Percentiles rank a stretch among this genome's conserved stretches.
phyloP scores from a whole-genome alignment of 2,888 invertebrate genomes.

The Hypercompe scribonia region DNA sequence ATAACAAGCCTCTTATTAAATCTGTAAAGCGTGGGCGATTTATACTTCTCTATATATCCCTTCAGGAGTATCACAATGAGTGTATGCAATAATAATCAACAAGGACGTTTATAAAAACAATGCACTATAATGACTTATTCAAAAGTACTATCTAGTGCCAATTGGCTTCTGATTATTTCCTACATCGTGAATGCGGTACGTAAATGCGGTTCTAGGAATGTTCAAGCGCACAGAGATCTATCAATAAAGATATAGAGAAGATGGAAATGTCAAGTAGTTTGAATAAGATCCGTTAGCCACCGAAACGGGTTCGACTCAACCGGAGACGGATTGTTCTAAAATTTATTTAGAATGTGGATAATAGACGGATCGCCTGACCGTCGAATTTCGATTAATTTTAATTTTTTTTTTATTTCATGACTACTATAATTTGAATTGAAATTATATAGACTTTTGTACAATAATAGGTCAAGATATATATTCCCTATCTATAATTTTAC shows the following conservation, averaged over 20 bases:
- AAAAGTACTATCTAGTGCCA: conserved; percentile 28
- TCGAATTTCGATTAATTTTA: no score
- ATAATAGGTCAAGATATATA: no score
- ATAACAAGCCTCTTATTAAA: no score
- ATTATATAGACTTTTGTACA: no score
- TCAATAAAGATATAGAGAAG: conserved; percentile 21
- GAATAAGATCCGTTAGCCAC: background rate
- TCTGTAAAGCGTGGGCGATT: no score
- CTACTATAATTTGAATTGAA: background rate
- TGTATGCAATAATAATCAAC: conserved; percentile 24
- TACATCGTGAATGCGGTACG: conserved; percentile 43
- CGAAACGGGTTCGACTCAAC: background rate
- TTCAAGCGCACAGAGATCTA: conserved; percentile 14
- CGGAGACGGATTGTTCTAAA: background rate
- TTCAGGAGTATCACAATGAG: no score
- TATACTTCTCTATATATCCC: no score
- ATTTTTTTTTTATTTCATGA: background rate
- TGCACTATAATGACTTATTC: conserved; percentile 23
- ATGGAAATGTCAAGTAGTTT: conserved; percentile 16
- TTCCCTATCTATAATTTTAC: no score
- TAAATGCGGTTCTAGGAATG: conserved; percentile 26
- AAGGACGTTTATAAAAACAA: conserved; percentile 32
- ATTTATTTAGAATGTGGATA: background rate
- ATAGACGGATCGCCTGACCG: background rate
- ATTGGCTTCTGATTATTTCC: conserved; percentile 51